Evolutionary conservation across 2,888 invertebrate genomes (phyloP).

Genomic region (Pogonocherus hispidulus): DNA sequence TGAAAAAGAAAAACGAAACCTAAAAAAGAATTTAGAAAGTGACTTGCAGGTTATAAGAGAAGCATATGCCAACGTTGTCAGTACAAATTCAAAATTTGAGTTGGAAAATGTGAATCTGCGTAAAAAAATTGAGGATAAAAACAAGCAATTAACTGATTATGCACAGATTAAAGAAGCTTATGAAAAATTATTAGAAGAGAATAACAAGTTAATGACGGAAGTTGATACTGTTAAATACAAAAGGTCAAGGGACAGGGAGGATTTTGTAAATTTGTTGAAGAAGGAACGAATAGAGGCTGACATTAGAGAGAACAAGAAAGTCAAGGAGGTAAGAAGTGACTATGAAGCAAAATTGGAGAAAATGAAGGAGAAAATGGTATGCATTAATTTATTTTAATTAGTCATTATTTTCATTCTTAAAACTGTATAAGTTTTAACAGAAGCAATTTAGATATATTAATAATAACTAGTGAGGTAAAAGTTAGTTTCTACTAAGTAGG

Average conservation of each 20-base stretch:
- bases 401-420: too few relatives aligned
- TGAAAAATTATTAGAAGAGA: conserved; percentile 65
- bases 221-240: conserved; percentile 65
- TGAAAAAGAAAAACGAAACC: conserved; percentile 50
- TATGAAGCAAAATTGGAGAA: conserved; percentile 83
- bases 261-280: conserved; percentile 61
- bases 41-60: conserved; percentile 54
- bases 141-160: conserved; percentile 47
- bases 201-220: conserved; percentile 63
- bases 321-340: conserved; percentile 74
- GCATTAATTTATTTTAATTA: conserved; percentile 63
- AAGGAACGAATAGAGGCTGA: conserved; percentile 61
- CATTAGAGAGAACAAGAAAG: conserved; percentile 65
- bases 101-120: conserved; percentile 60
- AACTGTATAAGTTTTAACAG: too few relatives aligned
- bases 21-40: conserved; percentile 43
- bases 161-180: conserved; percentile 64
- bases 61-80: conserved; percentile 60
- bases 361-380: conserved; percentile 87
- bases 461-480: too few relatives aligned
- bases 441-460: too few relatives aligned
- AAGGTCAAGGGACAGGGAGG: conserved; percentile 63
- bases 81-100: conserved; percentile 61
- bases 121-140: conserved; percentile 56
- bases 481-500: too few relatives aligned